phyloP scores from a whole-genome alignment of 2,888 invertebrate genomes.

The Agrilus cyanescens region DNA sequence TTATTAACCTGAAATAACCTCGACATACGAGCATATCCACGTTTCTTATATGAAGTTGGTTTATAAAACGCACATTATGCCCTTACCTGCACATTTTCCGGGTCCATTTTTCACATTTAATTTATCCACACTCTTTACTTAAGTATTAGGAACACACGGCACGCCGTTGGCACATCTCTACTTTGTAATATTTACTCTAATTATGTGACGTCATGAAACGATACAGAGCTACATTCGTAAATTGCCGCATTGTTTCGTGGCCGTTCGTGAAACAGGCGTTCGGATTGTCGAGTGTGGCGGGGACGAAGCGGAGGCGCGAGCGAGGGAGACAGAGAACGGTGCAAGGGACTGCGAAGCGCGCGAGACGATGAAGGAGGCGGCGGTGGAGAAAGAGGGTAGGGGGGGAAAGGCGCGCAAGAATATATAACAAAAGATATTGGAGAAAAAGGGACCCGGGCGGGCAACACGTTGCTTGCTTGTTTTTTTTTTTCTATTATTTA shows the following conservation, averaged over 20 bases:
- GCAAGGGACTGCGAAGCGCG: background rate
- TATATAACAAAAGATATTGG: background rate
- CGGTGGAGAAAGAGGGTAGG: background rate
- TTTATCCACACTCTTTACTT: conserved; percentile 22
- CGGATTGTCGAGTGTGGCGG: conserved; percentile 15
- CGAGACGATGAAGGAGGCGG: background rate
- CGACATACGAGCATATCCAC: no score
- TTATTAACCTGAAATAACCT: no score
- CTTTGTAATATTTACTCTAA: conserved; percentile 55
- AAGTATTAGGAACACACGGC: conserved; percentile 32
- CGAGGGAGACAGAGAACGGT: background rate
- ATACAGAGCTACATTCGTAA: conserved; percentile 33
- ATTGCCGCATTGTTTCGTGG: conserved; percentile 24
- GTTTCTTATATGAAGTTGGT: no score
- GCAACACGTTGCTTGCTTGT: background rate
- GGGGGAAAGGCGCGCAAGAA: background rate
- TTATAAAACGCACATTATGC: conserved; percentile 8
- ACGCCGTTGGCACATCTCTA: conserved; percentile 53
- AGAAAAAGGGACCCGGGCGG: background rate
- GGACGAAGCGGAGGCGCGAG: conserved; percentile 12
- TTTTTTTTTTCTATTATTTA: no score
- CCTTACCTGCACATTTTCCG: conserved; percentile 36
- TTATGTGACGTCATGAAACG: conserved; percentile 52
- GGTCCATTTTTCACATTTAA: conserved; percentile 33
- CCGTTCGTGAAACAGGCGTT: conserved; percentile 30